Percentiles rank a stretch among this genome's conserved stretches.
Evolutionary conservation across 2,888 invertebrate genomes (phyloP).

Genomic region (Autographa pulchrina): DNA sequence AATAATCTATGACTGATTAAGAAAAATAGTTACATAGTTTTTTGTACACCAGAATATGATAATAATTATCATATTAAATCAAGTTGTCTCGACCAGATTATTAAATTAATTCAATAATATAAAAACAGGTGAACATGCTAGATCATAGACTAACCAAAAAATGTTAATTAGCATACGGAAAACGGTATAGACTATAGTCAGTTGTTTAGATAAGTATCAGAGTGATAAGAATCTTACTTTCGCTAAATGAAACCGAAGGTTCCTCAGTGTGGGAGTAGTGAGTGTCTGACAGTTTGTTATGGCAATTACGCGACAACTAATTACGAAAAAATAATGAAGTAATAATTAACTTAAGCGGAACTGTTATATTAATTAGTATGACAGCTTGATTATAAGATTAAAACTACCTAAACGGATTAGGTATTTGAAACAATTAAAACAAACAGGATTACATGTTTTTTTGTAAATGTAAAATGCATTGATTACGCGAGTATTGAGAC

Average conservation of each 20-base stretch:
- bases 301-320: constrained; percentile 57
- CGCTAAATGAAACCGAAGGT: constrained; percentile 73
- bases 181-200: constrained; percentile 46
- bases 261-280: constrained; percentile 64
- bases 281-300: constrained; percentile 46
- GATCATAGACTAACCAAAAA: constrained; percentile 35
- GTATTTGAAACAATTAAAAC: constrained; percentile 44
- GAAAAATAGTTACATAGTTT: constrained; percentile 39
- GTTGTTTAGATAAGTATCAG: constrained; percentile 67
- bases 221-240: constrained; percentile 72
- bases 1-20: constrained; percentile 52
- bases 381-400: constrained; percentile 70
- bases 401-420: constrained; percentile 58
- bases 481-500: constrained; percentile 32
- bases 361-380: constrained; percentile 64
- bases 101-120: constrained; percentile 22
- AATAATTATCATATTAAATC: constrained; percentile 53
- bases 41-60: constrained; percentile 37
- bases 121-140: constrained; percentile 35
- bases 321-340: constrained; percentile 61
- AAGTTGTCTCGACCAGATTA: constrained; percentile 31
- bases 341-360: constrained; percentile 65
- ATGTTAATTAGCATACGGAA: constrained; percentile 42
- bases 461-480: constrained; percentile 23
- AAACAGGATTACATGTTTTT: constrained; percentile 40